Percentiles rank a stretch among this genome's conserved stretches.
Conservation (phyloP, 2,888 invertebrate genomes). For the Drosophila putrida region DNA sequence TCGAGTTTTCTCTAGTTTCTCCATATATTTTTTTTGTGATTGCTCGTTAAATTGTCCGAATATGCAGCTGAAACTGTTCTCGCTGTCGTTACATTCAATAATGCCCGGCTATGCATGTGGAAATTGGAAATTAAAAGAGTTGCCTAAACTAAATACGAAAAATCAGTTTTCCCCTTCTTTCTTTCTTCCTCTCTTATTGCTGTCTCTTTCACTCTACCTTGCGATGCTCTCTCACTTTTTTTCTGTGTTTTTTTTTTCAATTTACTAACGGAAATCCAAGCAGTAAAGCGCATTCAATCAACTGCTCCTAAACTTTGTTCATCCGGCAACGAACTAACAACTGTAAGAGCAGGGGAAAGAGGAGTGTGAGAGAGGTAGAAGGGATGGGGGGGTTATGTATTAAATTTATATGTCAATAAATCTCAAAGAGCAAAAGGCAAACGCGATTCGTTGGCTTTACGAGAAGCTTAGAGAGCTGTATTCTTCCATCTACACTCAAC, state of each 20-base stretch:
- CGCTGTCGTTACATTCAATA: slow-evolving; percentile 32
- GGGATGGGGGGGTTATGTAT: slow-evolving; percentile 37
- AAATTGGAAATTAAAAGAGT: slow-evolving; percentile 60
- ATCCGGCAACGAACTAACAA: slow-evolving; percentile 25
- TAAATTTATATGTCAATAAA: slow-evolving; percentile 80
- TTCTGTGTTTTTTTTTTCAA: slow-evolving; percentile 59
- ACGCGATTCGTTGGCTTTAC: slow-evolving; percentile 63
- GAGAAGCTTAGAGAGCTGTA: slow-evolving; percentile 37
- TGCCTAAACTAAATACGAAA: slow-evolving; percentile 55
- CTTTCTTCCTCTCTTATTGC: background rate
- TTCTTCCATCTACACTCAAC: background rate
- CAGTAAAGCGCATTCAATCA: slow-evolving; percentile 77
- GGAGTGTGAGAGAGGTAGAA: background rate
- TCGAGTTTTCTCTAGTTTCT: background rate
- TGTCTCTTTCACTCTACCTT: background rate
- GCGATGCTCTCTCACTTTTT: slow-evolving; percentile 3
- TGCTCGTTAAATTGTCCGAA: slow-evolving; percentile 44
- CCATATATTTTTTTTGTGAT: slow-evolving; percentile 24
- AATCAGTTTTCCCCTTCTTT: slow-evolving; percentile 25
- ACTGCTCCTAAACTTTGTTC: slow-evolving; percentile 70
- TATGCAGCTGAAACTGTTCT: slow-evolving; percentile 9
- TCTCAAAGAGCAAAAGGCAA: slow-evolving; percentile 72
- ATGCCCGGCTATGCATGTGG: slow-evolving; percentile 34
- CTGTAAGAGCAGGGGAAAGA: too few relatives aligned
- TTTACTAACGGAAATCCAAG: slow-evolving; percentile 79